Base-by-base conservation (phyloP, 2,888 invertebrate species). In the Liposcelis brunnea region DNA sequence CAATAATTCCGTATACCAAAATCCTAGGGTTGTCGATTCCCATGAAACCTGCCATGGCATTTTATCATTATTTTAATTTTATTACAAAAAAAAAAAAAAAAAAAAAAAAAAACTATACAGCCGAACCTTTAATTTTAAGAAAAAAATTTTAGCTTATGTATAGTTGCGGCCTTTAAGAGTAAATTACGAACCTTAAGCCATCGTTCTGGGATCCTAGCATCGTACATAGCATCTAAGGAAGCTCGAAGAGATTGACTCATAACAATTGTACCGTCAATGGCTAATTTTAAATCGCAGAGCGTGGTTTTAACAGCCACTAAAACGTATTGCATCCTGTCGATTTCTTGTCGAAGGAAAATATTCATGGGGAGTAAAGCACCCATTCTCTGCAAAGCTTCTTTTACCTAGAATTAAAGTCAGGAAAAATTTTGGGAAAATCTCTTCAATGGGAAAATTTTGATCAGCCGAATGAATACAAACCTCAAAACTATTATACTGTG, bases 11-110 rank as follows among this genome's bases (percentile, higher is more conserved):
- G 94, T 95, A 60, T 93, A 95, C 95, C 95, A 95, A 67, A 95
- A 95, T 11, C 95, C 95, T 18, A 95, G 71, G 0, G 95, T 94
- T 2, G 93, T 87, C 0, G 93, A 94, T 64, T 93, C 90, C 95
- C 95, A 95, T 0, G 94, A 95, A 43, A 94, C 80, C 86, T 89
- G 58, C 8, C 26, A 26, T 26, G 26, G 8, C 26, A 8, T 4
- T n/a, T n/a, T n/a, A n/a, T n/a, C n/a, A n/a, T n/a, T n/a, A n/a
- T 26, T 26, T 26, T 26, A 26, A 26, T 26, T 26, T n/a, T n/a
- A n/a, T n/a, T n/a, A n/a, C n/a, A n/a, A n/a, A n/a, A n/a, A n/a
- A 26, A 26, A 26, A 26, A 26, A 26, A 26, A 26, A 26, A 26
- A 26, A 26, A 26, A 26, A 26, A 26, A 26, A 26, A 26, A 8